phyloP scores from a whole-genome alignment of 2,888 invertebrate genomes.

The Caenorhabditis imperialis region DNA sequence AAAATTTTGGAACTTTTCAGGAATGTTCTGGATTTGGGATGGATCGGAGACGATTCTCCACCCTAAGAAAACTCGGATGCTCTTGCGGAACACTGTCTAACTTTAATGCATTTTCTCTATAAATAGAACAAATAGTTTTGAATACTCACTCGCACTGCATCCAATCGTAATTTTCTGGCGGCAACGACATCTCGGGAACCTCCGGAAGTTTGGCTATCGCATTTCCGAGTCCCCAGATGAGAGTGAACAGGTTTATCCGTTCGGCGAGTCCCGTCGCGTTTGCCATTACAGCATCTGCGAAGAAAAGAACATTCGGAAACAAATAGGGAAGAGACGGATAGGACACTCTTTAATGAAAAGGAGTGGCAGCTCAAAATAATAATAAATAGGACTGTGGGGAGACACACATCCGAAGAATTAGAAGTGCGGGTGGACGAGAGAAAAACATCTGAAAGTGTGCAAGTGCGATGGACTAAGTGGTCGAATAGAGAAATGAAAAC shows the following conservation, averaged over 20 bases:
- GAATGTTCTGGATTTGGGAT: constrained; percentile 66
- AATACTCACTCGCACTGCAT: constrained; percentile 46
- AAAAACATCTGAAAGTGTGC: constrained; percentile 5
- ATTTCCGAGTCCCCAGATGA: constrained; percentile 61
- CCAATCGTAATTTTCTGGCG: constrained; percentile 46
- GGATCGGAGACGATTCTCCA: constrained; percentile 64
- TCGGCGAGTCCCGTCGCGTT: constrained; percentile 43
- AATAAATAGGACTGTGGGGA: not conserved
- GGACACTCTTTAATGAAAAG: not conserved
- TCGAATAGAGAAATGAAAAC: constrained; percentile 27
- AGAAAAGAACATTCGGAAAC: constrained; percentile 2
- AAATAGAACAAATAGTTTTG: not conserved
- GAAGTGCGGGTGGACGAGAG: not conserved
- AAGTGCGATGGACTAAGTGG: too few relatives aligned
- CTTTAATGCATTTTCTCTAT: not conserved
- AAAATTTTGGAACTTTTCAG: constrained; percentile 14
- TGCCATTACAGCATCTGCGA: constrained; percentile 43
- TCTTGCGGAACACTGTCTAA: constrained; percentile 45
- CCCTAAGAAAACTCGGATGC: constrained; percentile 65
- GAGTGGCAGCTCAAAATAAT: not conserved
- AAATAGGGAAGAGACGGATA: constrained; percentile 1
- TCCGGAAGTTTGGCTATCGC: constrained; percentile 42
- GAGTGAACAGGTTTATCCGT: constrained; percentile 55
- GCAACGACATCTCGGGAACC: constrained; percentile 5
- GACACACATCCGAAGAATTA: not conserved